Percentiles rank a stretch among this genome's conserved stretches.
Conservation (phyloP, 2,888 invertebrate species). For the Pinctada fucata region DNA sequence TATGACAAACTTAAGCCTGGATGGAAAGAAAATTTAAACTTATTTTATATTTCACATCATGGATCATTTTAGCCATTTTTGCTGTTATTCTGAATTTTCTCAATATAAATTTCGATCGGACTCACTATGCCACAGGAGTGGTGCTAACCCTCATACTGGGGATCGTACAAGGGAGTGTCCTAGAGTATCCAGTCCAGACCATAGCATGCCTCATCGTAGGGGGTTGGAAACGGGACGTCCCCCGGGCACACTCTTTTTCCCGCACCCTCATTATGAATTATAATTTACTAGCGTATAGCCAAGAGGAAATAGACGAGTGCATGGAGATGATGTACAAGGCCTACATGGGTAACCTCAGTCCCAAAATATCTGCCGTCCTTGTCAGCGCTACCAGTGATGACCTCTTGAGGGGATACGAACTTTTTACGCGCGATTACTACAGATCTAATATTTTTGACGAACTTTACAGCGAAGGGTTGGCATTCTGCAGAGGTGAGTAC, state of each 20-base stretch:
- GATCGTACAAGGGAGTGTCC: constrained; percentile 28
- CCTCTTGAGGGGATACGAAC: constrained; percentile 49
- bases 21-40: constrained; percentile 28
- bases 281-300: constrained; percentile 49
- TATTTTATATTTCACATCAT: constrained; percentile 19
- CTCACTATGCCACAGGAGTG: constrained; percentile 11
- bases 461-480: constrained; percentile 56
- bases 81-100: constrained; percentile 28
- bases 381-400: constrained; percentile 59
- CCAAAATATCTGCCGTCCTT: constrained; percentile 52
- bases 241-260: constrained; percentile 4
- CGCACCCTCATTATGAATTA: constrained; percentile 52
- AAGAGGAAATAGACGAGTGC: constrained; percentile 60
- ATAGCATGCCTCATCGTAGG: constrained; percentile 41
- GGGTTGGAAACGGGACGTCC: constrained; percentile 11
- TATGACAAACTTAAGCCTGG: not conserved
- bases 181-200: constrained; percentile 44
- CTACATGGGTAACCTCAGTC: constrained; percentile 56
- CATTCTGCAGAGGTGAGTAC: constrained; percentile 41
- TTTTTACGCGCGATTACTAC: constrained; percentile 52
- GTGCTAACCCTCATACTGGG: constrained; percentile 16
- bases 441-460: constrained; percentile 52
- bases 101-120: constrained; percentile 28
- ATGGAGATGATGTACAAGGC: constrained; percentile 57
- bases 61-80: constrained; percentile 19